Percentiles rank a stretch among this genome's conserved stretches.
Evolutionary conservation across 2,888 invertebrate species (phyloP).

Genomic region (Diachrysia chrysitis): DNA sequence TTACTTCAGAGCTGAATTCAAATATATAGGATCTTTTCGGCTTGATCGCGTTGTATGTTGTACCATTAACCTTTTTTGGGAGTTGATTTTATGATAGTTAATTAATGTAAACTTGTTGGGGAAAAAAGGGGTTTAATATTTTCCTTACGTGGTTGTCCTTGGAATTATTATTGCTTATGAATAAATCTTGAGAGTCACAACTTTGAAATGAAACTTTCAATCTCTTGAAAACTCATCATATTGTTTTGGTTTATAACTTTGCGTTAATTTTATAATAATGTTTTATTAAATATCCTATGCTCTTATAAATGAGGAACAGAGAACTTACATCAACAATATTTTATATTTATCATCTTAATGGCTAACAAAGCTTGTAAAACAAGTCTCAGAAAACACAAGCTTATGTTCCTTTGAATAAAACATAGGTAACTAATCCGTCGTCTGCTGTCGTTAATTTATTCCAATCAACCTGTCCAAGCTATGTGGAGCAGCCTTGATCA

Average conservation of each 20-base stretch:
- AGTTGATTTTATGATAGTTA: slow-evolving; percentile 37
- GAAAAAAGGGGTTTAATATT: slow-evolving; percentile 27
- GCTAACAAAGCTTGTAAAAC: slow-evolving; percentile 10
- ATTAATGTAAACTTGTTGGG: slow-evolving; percentile 38
- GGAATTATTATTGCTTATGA: slow-evolving; percentile 21
- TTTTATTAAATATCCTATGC: too few relatives aligned
- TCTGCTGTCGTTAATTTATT: slow-evolving; percentile 41
- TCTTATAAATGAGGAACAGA: too few relatives aligned
- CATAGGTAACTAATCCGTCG: slow-evolving; percentile 35
- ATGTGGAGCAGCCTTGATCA: slow-evolving; percentile 78
- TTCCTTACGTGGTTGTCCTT: slow-evolving; percentile 1
- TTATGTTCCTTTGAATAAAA: slow-evolving; percentile 33
- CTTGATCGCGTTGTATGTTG: slow-evolving; percentile 22
- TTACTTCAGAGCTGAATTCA: slow-evolving; percentile 54
- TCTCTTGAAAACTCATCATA: too few relatives aligned
- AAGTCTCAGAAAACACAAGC: slow-evolving; percentile 12
- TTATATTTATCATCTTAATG: not conserved
- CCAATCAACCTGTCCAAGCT: slow-evolving; percentile 51
- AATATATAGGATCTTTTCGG: slow-evolving; percentile 47
- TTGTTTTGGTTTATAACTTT: too few relatives aligned
- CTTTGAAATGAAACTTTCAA: too few relatives aligned
- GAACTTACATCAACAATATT: too few relatives aligned
- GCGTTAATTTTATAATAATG: too few relatives aligned
- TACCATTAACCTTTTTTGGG: slow-evolving; percentile 51
- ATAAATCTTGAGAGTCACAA: too few relatives aligned